Base-by-base conservation (phyloP, 2,113 vertebrate species). In the Psettodes erumei region DNA sequence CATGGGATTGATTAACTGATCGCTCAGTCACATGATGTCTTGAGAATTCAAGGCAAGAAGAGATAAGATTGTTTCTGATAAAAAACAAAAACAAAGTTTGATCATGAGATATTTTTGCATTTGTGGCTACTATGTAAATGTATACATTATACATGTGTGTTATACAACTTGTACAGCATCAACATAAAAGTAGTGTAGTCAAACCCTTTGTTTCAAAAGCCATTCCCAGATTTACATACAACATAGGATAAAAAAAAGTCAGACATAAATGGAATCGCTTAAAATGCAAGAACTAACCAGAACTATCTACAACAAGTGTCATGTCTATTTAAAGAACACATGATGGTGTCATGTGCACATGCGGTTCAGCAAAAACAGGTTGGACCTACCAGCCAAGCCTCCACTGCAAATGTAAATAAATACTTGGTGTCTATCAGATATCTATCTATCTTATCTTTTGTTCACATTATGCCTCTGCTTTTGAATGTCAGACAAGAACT, bases 1-100 rank as follows among this genome's bases (percentile, higher is more conserved):
- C 33, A 83, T 78, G 64, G 43, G 47, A 74, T 32, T 69, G 76
- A 84, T 79, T 71, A 59, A 62, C 23, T 56, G 73, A 59, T 76
- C 60, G n/a, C 9, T 9, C 70, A 71, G 72, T 79, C 53, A 56
- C 23, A 58, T 65, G 23, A 53, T 77, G 37, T 32, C 19, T 63
- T n/a, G 21, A 71, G 79, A 80, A 60, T 40, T 68, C 6, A 23
- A 59, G 65, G 71, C 61, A 69, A 45, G 25, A 27, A 35, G 19
- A 56, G n/a, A 73, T 32, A 12, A 47, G 25, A 73, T 32, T n/a
- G 6, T 65, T 47, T 37, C 19, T 21, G 16, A 58, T 21, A 32
- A 4, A 23, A 3, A 12, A 8, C n/a, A n/a, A n/a, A n/a, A n/a
- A n/a, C n/a, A n/a, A n/a, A n/a, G 1, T 42, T 51, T 47, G 1